Conservation (phyloP, 1,140 invertebrate genomes). For the Armadillidium nasatum region DNA sequence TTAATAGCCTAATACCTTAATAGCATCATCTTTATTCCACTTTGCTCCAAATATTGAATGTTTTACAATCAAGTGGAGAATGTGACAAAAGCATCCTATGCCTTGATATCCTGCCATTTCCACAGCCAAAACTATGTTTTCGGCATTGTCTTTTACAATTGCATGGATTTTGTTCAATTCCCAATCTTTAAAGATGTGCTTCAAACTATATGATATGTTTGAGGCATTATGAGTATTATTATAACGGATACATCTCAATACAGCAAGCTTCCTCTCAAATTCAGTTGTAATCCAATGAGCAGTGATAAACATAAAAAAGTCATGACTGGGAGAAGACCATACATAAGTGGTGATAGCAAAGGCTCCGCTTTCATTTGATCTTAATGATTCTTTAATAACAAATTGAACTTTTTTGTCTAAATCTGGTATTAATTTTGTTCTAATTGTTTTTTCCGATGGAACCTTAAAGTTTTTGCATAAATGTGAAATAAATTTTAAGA, state of each 20-base stretch:
- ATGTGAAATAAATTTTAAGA: background rate
- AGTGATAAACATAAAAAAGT: background rate
- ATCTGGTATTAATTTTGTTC: background rate
- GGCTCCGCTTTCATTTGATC: background rate
- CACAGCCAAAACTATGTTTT: background rate
- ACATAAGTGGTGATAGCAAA: background rate
- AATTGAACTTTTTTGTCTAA: background rate
- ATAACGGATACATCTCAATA: background rate
- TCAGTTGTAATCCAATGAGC: background rate
- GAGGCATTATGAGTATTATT: background rate
- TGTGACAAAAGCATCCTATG: background rate
- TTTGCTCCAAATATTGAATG: background rate
- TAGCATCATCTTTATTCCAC: background rate
- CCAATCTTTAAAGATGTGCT: background rate
- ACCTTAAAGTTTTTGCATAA: background rate
- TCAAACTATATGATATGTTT: background rate
- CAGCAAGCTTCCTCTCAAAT: background rate
- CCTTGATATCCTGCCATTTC: background rate
- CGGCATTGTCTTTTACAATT: background rate
- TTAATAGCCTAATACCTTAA: background rate
- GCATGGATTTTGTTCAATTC: background rate
- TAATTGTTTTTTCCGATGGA: background rate
- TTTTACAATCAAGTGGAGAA: background rate
- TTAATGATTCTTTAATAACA: background rate
- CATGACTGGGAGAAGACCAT: background rate